A percentile compares a stretch with the other conserved stretches of the same genome.
Evolutionary conservation across 2,113 vertebrate genomes (phyloP).

Genomic region (Melozone crissalis): DNA sequence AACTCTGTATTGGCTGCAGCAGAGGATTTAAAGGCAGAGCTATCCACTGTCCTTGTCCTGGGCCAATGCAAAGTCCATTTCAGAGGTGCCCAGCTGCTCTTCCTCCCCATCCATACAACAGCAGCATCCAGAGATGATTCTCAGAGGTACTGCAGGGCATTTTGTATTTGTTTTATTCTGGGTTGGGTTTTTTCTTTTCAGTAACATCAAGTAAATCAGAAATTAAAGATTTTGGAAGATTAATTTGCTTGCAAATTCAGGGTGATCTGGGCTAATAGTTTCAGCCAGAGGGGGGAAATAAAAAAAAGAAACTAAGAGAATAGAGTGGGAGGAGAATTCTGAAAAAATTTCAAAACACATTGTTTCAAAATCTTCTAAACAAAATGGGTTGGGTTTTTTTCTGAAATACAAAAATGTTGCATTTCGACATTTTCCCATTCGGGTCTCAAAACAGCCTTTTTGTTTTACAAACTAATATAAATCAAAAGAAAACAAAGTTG

Average conservation of each 20-base stretch:
- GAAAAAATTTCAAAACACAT: slow-evolving; percentile 38
- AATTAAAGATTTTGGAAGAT: slow-evolving; percentile 1
- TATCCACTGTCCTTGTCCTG: neutral
- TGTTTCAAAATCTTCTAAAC: slow-evolving; percentile 60
- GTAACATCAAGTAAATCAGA: neutral
- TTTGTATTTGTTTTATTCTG: neutral
- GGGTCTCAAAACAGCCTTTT: neutral
- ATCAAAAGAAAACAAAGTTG: slow-evolving; percentile 28
- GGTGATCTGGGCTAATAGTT: neutral
- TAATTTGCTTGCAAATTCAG: neutral
- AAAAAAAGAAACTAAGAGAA: neutral
- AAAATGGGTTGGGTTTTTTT: slow-evolving; percentile 18
- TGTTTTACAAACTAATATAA: neutral
- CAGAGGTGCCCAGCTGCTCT: neutral
- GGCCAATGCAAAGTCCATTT: neutral
- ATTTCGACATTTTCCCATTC: slow-evolving; percentile 8
- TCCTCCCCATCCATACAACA: neutral
- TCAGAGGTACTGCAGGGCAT: neutral
- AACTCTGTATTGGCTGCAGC: neutral
- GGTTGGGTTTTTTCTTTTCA: neutral
- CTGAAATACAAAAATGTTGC: slow-evolving; percentile 30
- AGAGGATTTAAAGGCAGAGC: neutral
- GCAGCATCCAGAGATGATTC: neutral
- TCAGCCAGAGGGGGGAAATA: neutral
- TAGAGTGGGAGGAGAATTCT: slow-evolving; percentile 28